Evolutionary conservation across 2,113 vertebrate species (phyloP).

Genomic region (Tachysurus fulvidraco): DNA sequence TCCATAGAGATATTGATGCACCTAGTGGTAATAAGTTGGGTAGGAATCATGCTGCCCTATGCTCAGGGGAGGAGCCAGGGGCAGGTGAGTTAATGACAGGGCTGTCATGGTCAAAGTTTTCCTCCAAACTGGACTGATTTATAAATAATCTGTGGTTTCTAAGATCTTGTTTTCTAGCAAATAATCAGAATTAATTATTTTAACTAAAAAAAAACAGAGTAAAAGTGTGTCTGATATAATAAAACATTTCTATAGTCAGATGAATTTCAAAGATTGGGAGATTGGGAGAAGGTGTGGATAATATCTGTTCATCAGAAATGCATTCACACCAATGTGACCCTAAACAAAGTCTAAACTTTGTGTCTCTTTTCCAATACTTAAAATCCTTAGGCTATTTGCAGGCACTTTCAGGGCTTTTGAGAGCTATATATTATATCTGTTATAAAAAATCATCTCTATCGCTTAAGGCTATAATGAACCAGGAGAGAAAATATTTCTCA

Average conservation of each 20-base stretch:
- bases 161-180: too few relatives aligned
- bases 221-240: background rate
- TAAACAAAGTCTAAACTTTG: background rate
- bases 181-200: too few relatives aligned
- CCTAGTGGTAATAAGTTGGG: background rate
- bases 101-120: background rate
- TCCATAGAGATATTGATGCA: background rate
- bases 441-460: background rate
- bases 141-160: too few relatives aligned
- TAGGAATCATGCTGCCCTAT: background rate
- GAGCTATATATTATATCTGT: background rate
- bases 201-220: too few relatives aligned
- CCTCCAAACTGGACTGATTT: background rate
- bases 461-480: background rate
- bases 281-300: background rate
- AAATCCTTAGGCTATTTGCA: background rate
- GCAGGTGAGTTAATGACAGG: background rate
- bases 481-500: background rate
- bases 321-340: background rate
- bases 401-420: background rate
- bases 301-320: background rate
- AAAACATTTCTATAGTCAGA: background rate
- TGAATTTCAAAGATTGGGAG: background rate
- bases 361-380: background rate
- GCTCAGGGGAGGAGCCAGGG: background rate